These are phyloP conservation scores for Baryphthengus martii DNA, from an alignment of 2,113 vertebrate genomes.

Conservation along the genomic window DNA sequence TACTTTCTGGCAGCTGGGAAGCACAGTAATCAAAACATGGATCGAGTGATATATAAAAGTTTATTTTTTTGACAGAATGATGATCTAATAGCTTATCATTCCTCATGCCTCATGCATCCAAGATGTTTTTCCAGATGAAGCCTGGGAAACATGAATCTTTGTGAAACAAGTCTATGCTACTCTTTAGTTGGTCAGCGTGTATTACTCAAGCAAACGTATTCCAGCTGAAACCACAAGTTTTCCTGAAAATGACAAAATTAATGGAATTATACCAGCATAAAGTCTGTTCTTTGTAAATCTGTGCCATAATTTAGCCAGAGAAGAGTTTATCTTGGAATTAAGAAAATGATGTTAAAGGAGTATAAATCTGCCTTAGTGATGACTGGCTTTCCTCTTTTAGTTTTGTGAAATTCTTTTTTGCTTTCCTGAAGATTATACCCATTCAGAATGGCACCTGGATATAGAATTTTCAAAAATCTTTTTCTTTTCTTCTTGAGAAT, in stretches of 20 bases:
- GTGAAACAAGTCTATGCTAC: constrained; percentile 32
- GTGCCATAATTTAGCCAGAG: background rate
- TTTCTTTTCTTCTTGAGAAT: background rate
- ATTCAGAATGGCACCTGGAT: background rate
- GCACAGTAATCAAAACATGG: constrained; percentile 25
- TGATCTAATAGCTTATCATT: constrained; percentile 61
- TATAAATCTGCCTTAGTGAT: constrained; percentile 43
- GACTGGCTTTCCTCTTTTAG: constrained; percentile 13
- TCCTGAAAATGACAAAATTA: constrained; percentile 55
- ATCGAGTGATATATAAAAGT: constrained; percentile 16
- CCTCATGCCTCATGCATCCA: constrained; percentile 27
- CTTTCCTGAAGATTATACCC: background rate
- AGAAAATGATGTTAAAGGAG: background rate
- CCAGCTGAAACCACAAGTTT: constrained; percentile 52
- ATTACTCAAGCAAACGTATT: constrained; percentile 39
- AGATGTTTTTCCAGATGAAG: constrained; percentile 61
- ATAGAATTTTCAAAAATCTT: background rate
- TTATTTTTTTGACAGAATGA: constrained; percentile 34
- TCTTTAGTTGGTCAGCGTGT: constrained; percentile 2
- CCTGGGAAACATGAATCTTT: constrained; percentile 52
- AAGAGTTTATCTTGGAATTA: constrained; percentile 50
- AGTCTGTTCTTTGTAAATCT: constrained; percentile 14
- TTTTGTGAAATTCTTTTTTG: background rate
- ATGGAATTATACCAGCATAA: constrained; percentile 46
- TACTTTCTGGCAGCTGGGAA: constrained; percentile 35